Percentiles rank a stretch among this genome's conserved stretches.
phyloP scores from a whole-genome alignment of 2,113 vertebrate genomes.

The Dipodomys ordii region DNA sequence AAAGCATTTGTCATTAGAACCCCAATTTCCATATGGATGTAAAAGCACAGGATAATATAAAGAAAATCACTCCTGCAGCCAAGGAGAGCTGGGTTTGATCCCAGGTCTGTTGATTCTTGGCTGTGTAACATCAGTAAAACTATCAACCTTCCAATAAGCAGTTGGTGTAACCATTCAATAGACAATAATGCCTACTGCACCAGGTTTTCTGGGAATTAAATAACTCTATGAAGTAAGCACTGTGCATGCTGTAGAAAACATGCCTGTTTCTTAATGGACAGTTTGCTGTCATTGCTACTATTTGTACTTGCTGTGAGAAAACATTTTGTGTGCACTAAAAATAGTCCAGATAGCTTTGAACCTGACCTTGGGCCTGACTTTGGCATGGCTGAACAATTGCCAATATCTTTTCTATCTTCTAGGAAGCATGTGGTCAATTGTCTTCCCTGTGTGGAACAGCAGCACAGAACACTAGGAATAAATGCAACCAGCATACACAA shows the following conservation, averaged over 20 bases:
- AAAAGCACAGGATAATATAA: conserved; percentile 12
- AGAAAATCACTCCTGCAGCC: conserved; percentile 6
- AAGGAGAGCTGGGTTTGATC: background rate
- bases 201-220: background rate
- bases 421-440: background rate
- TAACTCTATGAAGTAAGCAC: background rate
- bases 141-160: background rate
- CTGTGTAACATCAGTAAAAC: background rate
- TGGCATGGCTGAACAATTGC: background rate
- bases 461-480: background rate
- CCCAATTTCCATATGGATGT: background rate
- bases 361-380: background rate
- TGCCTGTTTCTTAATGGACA: background rate
- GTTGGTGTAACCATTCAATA: background rate
- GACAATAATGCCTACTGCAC: background rate
- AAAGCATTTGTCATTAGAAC: conserved; percentile 4
- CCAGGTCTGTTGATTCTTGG: conserved; percentile 26
- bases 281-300: background rate
- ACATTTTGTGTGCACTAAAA: background rate
- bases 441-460: background rate
- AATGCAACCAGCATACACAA: background rate
- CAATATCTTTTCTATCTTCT: background rate
- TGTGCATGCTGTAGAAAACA: background rate
- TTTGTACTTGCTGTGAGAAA: conserved; percentile 25
- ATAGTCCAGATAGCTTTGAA: background rate